Evolutionary conservation across 1,140 invertebrate species (phyloP).

Genomic region (Camponotus vicinus): DNA sequence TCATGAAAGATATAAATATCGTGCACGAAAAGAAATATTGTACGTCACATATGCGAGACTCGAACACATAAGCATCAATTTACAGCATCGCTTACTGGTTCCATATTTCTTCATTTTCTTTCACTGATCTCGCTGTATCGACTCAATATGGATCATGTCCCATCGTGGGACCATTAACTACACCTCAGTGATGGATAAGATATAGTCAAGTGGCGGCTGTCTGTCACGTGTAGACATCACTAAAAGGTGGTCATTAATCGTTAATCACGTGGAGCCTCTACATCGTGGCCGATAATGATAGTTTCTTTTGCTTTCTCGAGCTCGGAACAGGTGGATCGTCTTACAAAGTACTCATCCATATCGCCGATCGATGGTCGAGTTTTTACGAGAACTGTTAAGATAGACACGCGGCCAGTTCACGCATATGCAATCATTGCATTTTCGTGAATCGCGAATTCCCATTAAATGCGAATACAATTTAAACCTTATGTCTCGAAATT

Average conservation of each 20-base stretch:
- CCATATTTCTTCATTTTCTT: conserved; percentile 36
- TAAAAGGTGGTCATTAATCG: conserved; percentile 51
- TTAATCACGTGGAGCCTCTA: conserved; percentile 6
- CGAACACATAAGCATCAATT: neutral
- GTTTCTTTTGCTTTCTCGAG: neutral
- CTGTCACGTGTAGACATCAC: conserved; percentile 30
- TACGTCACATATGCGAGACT: neutral
- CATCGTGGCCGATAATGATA: neutral
- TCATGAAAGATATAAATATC: neutral
- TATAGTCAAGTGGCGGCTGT: conserved; percentile 32
- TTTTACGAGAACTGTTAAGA: conserved; percentile 33
- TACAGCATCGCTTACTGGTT: neutral
- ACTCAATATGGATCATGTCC: neutral
- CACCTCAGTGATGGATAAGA: conserved; percentile 44
- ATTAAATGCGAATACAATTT: neutral
- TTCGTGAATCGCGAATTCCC: neutral
- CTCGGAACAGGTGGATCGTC: conserved; percentile 17
- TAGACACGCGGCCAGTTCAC: neutral
- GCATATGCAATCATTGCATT: conserved; percentile 4
- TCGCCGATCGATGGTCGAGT: conserved; percentile 5
- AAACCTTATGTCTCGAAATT: neutral
- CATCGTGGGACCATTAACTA: conserved; percentile 9
- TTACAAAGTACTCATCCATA: conserved; percentile 30
- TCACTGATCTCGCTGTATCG: neutral
- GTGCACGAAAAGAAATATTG: neutral